Percentiles rank a stretch among this genome's conserved stretches.
Conservation (phyloP, 1,140 invertebrate genomes). For the Neodiprion lecontei region DNA sequence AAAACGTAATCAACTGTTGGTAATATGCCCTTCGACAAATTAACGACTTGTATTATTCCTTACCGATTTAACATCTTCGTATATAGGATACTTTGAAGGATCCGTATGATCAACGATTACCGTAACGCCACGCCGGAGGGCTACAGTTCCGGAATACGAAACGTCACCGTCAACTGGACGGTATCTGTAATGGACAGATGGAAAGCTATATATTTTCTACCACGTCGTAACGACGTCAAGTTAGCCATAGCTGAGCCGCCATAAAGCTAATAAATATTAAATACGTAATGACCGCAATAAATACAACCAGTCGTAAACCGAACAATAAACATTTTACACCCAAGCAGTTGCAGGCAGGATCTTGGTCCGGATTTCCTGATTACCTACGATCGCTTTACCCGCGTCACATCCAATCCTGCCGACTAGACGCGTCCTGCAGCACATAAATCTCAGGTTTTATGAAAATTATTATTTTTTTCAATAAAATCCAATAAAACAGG, state of each 20-base stretch:
- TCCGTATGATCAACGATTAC: not conserved
- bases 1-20: no score
- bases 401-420: no score
- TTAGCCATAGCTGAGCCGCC: conserved; percentile 10
- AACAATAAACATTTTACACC: conserved; percentile 9
- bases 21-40: no score
- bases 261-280: conserved; percentile 11
- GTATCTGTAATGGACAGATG: not conserved
- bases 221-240: not conserved
- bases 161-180: not conserved
- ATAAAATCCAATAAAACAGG: not conserved
- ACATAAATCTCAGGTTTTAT: not conserved
- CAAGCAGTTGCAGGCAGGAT: not conserved
- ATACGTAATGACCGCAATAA: conserved; percentile 12
- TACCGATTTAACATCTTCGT: not conserved
- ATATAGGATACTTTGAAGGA: not conserved
- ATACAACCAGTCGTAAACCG: conserved; percentile 8
- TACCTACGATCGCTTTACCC: not conserved
- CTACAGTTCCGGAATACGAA: not conserved
- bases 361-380: not conserved
- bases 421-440: no score
- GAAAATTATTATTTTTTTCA: not conserved
- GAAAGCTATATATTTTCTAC: not conserved
- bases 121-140: not conserved
- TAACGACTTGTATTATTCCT: no score